Conservation (phyloP, 2,797 vertebrate species). For the Peromyscus eremicus region DNA sequence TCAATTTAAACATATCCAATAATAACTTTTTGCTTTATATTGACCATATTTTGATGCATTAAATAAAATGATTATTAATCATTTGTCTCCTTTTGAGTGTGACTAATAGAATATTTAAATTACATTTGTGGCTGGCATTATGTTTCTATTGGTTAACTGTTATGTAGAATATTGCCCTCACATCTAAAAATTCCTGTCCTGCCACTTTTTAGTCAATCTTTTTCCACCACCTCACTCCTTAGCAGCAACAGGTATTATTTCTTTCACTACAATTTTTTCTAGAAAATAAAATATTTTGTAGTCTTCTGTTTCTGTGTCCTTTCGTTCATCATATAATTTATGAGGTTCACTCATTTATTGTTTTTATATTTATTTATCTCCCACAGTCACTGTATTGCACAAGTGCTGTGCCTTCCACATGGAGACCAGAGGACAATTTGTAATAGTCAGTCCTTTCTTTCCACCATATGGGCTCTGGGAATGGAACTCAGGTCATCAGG, state of each 20-base stretch:
- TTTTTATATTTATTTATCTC: not conserved
- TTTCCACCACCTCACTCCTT: not conserved
- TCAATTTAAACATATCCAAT: not conserved
- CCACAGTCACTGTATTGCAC: not conserved
- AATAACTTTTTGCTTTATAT: not conserved
- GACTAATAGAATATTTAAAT: conserved; percentile 26
- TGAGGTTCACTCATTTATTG: not conserved
- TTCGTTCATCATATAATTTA: not conserved
- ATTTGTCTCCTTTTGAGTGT: not conserved
- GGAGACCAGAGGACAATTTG: not conserved
- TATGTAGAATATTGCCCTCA: not conserved
- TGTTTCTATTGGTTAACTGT: not conserved
- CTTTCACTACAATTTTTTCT: not conserved
- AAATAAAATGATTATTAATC: conserved; percentile 10
- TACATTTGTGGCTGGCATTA: not conserved
- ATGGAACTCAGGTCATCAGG: not conserved
- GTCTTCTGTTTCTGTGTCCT: not conserved
- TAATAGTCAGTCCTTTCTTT: not conserved
- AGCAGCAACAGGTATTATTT: not conserved
- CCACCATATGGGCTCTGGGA: not conserved
- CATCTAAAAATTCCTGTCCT: not conserved
- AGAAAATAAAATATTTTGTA: not conserved
- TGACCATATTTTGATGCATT: conserved; percentile 9
- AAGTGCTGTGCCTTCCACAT: not conserved
- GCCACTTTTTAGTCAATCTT: not conserved